phyloP scores from a whole-genome alignment of 2,797 vertebrate genomes.

The Peromyscus eremicus region DNA sequence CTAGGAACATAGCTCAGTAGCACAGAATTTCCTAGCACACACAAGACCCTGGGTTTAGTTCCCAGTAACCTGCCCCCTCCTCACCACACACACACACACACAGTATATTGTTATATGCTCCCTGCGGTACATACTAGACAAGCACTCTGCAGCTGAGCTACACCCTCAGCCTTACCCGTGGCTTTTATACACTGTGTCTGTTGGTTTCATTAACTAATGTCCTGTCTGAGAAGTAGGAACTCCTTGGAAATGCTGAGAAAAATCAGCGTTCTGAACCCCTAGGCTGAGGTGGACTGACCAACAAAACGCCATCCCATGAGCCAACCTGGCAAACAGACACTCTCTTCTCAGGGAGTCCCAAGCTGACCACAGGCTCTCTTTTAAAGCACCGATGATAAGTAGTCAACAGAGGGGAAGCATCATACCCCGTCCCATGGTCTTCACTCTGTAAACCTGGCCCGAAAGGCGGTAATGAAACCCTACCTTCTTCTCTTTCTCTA shows the following conservation, averaged over 20 bases:
- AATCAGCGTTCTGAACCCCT: constrained; percentile 14
- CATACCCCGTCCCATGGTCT: not conserved
- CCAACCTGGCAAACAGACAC: not conserved
- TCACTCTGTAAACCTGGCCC: not conserved
- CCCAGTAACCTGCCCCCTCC: not conserved
- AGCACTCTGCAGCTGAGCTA: not conserved
- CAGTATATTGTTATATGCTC: not conserved
- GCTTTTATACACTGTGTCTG: constrained; percentile 11
- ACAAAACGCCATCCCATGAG: not conserved
- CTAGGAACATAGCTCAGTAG: not conserved
- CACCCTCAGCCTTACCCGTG: not conserved
- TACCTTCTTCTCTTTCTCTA: constrained; percentile 93
- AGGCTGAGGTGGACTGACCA: not conserved
- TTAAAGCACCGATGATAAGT: not conserved
- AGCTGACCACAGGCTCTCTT: not conserved
- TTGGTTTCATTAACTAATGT: not conserved
- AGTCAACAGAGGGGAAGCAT: not conserved
- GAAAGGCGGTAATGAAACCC: constrained; percentile 22
- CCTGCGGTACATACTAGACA: not conserved
- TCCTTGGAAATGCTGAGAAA: constrained; percentile 30
- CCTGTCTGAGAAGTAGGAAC: not conserved
- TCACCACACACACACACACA: not conserved
- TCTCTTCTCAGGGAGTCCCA: not conserved
- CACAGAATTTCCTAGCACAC: not conserved
- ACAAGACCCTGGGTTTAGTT: not conserved